phyloP scores from a whole-genome alignment of 2,797 vertebrate genomes.

The Poeciliopsis paucimaculata region DNA sequence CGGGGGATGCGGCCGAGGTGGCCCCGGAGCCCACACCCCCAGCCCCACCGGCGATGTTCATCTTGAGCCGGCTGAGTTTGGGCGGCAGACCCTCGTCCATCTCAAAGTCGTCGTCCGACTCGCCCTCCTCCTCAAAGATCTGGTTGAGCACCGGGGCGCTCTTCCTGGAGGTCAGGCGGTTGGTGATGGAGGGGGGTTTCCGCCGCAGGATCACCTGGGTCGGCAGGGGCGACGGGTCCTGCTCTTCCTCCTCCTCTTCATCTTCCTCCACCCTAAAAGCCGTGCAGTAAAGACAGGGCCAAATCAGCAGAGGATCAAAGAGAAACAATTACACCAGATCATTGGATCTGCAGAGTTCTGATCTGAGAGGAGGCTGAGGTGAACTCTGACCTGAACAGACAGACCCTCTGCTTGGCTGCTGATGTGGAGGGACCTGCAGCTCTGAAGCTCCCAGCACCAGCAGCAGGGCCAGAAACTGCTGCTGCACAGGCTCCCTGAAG shows the following conservation, averaged over 20 bases:
- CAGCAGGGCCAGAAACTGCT: constrained; percentile 54
- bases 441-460: constrained; percentile 75
- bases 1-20: constrained; percentile 80
- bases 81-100: constrained; percentile 94
- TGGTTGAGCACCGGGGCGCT: constrained; percentile 97
- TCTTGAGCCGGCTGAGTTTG: constrained; percentile 94
- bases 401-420: constrained; percentile 83
- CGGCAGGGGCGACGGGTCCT: constrained; percentile 85
- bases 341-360: not conserved
- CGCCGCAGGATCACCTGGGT: constrained; percentile 90
- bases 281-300: not conserved
- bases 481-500: constrained; percentile 61
- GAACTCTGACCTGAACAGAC: constrained; percentile 83
- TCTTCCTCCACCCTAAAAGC: constrained; percentile 89
- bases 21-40: constrained; percentile 33
- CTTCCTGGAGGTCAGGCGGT: constrained; percentile 95
- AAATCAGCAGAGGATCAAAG: not conserved
- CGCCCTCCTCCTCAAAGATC: constrained; percentile 97
- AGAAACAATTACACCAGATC: not conserved
- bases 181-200: constrained; percentile 93
- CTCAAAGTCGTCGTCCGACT: constrained; percentile 96
- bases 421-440: constrained; percentile 47
- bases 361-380: not conserved
- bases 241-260: constrained; percentile 96
- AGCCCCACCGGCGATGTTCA: constrained; percentile 84